Evolutionary conservation across 2,797 vertebrate genomes (phyloP).

Genomic region (Eremophila alpestris): DNA sequence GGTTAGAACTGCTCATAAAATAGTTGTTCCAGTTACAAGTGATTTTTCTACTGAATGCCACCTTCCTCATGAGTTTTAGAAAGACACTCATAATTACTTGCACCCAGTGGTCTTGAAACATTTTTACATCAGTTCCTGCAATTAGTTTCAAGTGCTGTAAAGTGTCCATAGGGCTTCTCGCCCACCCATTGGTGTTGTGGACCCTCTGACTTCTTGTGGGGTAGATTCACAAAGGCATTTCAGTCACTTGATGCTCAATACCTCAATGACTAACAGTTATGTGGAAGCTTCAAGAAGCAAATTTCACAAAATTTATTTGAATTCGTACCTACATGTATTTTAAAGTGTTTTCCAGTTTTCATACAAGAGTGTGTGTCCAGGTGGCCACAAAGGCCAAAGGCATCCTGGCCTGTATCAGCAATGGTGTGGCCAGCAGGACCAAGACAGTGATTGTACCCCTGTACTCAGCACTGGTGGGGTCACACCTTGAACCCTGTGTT

Average conservation of each 20-base stretch:
- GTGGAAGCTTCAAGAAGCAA: not conserved
- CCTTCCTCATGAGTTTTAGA: not conserved
- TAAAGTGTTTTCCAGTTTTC: not conserved
- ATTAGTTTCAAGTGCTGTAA: not conserved
- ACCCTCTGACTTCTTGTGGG: not conserved
- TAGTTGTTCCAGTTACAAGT: not conserved
- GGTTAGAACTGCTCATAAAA: not conserved
- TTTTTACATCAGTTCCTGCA: not conserved
- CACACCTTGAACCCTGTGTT: rapidly evolving
- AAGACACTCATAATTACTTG: not conserved
- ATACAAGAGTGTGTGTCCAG: not conserved
- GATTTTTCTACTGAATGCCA: not conserved
- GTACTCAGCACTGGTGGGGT: rapidly evolving
- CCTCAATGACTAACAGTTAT: not conserved
- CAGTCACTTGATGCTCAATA: not conserved
- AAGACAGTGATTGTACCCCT: rapidly evolving
- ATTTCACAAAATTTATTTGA: not conserved
- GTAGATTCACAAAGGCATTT: not conserved
- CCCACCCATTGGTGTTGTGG: not conserved
- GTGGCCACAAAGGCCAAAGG: not conserved
- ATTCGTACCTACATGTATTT: not conserved
- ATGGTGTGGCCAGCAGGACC: rapidly evolving
- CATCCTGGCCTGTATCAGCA: not conserved
- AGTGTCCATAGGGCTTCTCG: not conserved
- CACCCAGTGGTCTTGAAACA: not conserved